Evolutionary conservation across 2,888 invertebrate genomes (phyloP), one percentile per base, ranked within the genome.

Genomic region (Chrysodeixis includens): DNA sequence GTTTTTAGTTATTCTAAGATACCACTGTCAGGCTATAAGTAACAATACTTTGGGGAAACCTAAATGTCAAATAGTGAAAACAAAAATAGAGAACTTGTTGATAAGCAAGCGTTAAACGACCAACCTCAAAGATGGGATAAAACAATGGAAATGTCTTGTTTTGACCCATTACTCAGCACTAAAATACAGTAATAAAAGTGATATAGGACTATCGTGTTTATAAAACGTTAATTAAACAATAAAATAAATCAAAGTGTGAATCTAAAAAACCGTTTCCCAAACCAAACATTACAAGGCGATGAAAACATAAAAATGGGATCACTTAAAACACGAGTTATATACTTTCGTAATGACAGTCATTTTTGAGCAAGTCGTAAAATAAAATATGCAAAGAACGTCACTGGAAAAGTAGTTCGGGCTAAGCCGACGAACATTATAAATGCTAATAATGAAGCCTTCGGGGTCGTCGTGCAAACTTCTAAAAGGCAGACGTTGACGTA

Each of bases 381-480:
- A 59, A 75, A 76, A 74, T 66, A 79, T 71, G 59, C 67, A 71
- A 69, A 74, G 32, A 69, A 74, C 63, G 59, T 73, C 71, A 71
- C 66, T 49, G n/a, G 18, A n/a, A 22, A 51, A 22, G 53, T 61
- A 44, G 52, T 65, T 56, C 12, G 49, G 56, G 58, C 57, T 68
- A 54, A 70, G 66, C 65, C 66, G 69, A 68, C 22, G 59, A 62
- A 73, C 69, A 75, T 78, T 78, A 70, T 62, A 70, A 79, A 81
- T 79, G 74, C 61, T 82, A 82, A 83, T 78, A 82, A 76, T 71
- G 70, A 71, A 76, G 44, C 32, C 69, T 20, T 58, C 40, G 12
- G 71, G 62, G 60, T 64, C 68, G 69, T 76, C 74, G 68, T 78
- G 78, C 68, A 74, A 63, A 73, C 56, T 64, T 73, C 65, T 57